Base-by-base conservation (phyloP, 2,888 invertebrate species). In the Drymonia ruficornis region DNA sequence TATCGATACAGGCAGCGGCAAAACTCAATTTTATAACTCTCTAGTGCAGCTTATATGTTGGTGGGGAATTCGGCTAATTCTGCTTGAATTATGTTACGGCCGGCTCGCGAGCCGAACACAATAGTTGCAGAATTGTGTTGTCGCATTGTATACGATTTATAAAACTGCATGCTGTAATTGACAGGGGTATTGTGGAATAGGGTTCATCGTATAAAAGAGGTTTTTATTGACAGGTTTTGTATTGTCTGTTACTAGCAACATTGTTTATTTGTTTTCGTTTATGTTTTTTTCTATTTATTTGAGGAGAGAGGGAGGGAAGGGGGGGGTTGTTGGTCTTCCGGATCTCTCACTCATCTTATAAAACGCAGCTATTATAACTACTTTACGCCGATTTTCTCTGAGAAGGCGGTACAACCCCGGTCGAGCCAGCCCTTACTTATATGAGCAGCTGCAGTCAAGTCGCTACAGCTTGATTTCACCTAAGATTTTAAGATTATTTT, bases 11-110 rank as follows among this genome's bases (percentile, higher is more conserved):
- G n/a, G 42, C 43, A 13, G 9, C 19, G 19, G 13, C 3, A 43
- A 43, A 43, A 4, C 19, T 13, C 13, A 43, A 43, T 4, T 23
- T 23, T 43, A 43, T 13, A 43, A 18, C 43, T 6, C 12, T 23
- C 13, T 13, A 43, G 11, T 64, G 50, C 65, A 64, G 70, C 57
- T 65, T 59, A 67, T 66, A 70, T 67, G 67, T 67, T 43, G 43
- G 56, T 43, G 50, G 55, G 53, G 64, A 59, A 65, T 63, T 59
- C 55, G 55, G 51, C 63, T 70, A 65, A 76, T 75, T 75, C 70
- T 40, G 50, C 62, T 52, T 69, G 67, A 74, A 66, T 75, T 74
- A 71, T 61, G 63, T 55, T 55, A 45, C 45, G 52, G 56, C 48
- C 16, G 1, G 23, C 7, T 19, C 23, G 13, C 23, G 13, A 19